Evolutionary conservation across 2,888 invertebrate genomes (phyloP), one percentile per base, ranked within the genome.

Genomic region (Lasioglossum leucozonium): DNA sequence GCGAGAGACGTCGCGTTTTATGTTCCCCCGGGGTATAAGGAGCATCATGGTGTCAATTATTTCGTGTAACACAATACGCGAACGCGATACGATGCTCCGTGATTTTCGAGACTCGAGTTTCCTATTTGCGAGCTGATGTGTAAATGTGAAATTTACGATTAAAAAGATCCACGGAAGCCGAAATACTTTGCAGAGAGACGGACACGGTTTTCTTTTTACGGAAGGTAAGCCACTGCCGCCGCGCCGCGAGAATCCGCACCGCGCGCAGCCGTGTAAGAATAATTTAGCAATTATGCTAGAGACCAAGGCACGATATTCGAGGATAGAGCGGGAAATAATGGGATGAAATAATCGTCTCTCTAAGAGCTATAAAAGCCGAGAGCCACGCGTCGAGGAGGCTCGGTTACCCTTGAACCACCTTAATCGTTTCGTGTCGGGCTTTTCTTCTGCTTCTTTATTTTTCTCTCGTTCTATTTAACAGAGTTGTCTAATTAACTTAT

Each of bases 251-350:
- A 40, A 77, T 79, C 42, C 69, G 30, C 65, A 72, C 74, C 79
- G 80, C 51, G 77, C 44, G 55, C n/a, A 85, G 79, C 74, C 79
- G 71, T 69, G 81, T 79, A 82, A 82, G 81, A 69, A 87, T 87
- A 82, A 89, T 89, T 85, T 85, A 71, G 81, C 85, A 88, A 87
- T 77, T 87, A 82, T 81, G 79, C 44, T 40, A 37, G 47, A 79
- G 77, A 79, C 82, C 77, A 81, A 85, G 84, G 78, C 82, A 83
- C 84, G 84, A 88, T 85, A 87, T 90, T 89, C 75, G 81, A 83
- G 79, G 76, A 85, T 90, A 75, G 85, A 90, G 82, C 82, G 87
- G 82, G 88, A 88, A 87, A 87, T 89, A 87, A 90, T 84, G 82
- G 84, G 78, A 87, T 87, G 82, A 87, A 87, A 87, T 89, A 89